A percentile compares a stretch with the other conserved stretches of the same genome.
phyloP scores from a whole-genome alignment of 1,140 invertebrate species.

The Dendroctonus valens region DNA sequence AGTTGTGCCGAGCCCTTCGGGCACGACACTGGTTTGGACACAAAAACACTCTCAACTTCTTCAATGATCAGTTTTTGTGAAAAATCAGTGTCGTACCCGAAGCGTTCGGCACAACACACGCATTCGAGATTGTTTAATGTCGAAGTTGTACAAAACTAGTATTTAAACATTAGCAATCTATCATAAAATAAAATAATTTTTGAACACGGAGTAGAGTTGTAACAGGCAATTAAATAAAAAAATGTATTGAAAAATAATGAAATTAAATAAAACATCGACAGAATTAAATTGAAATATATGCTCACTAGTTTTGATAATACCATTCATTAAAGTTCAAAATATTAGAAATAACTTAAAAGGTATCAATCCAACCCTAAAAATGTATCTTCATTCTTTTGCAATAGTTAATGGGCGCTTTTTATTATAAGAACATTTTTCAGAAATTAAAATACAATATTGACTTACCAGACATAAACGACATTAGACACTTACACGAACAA shows the following conservation, averaged over 20 bases:
- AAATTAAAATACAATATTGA: background rate
- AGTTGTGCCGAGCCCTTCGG: background rate
- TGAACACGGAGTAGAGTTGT: background rate
- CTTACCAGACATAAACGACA: background rate
- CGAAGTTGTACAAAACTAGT: background rate
- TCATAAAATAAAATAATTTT: background rate
- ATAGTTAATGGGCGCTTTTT: conserved; percentile 4
- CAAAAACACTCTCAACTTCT: background rate
- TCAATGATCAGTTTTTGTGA: too few relatives aligned
- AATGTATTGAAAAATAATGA: background rate
- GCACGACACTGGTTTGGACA: background rate
- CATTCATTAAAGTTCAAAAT: background rate
- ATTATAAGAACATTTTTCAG: background rate
- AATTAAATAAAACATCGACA: background rate
- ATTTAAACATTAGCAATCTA: background rate
- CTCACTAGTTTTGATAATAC: background rate
- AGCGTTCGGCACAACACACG: background rate
- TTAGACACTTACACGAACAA: background rate
- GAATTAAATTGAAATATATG: background rate
- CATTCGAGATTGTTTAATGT: background rate
- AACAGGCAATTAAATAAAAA: background rate
- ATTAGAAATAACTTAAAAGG: background rate
- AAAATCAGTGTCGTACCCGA: too few relatives aligned
- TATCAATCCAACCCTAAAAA: too few relatives aligned
- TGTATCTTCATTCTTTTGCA: conserved; percentile 7